Percentiles rank a stretch among this genome's conserved stretches.
These are phyloP conservation scores for Phoebastria nigripes DNA, from an alignment of 2,797 vertebrate genomes.

Conservation along the genomic window DNA sequence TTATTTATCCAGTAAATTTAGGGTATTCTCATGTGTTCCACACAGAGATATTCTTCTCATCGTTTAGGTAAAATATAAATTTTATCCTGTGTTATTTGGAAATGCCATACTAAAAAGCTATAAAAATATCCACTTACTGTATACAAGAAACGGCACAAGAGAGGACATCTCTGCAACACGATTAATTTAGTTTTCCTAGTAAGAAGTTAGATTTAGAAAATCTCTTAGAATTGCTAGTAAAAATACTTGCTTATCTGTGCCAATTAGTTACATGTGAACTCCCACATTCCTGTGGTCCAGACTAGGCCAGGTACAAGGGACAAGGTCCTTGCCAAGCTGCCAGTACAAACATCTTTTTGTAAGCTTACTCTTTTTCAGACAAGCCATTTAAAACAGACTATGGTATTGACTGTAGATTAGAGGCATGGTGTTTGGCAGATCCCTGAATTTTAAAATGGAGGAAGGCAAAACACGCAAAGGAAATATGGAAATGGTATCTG, in stretches of 20 bases:
- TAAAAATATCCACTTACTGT: neutral
- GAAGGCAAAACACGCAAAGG: conserved; percentile 37
- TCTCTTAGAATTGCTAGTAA: conserved; percentile 37
- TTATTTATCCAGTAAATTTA: neutral
- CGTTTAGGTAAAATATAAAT: neutral
- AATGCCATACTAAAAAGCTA: neutral
- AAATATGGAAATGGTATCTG: conserved; percentile 49
- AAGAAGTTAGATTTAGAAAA: conserved; percentile 35
- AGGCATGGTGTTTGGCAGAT: conserved; percentile 28
- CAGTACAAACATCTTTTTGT: conserved; percentile 55
- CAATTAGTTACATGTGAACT: conserved; percentile 39
- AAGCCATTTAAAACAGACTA: conserved; percentile 51
- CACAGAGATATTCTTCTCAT: neutral
- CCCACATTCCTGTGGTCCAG: conserved; percentile 63
- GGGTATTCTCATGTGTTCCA: neutral
- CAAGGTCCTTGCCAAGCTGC: conserved; percentile 40
- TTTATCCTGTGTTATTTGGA: neutral
- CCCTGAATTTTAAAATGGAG: conserved; percentile 44
- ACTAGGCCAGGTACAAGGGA: conserved; percentile 52
- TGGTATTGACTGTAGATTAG: conserved; percentile 61
- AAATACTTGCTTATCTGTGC: conserved; percentile 58
- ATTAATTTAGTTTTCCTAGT: conserved; percentile 3
- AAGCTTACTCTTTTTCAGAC: conserved; percentile 53
- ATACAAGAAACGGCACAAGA: neutral
- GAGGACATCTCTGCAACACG: neutral